Evolutionary conservation across 2,113 vertebrate species (phyloP).

Genomic region (Pogonocichla stellata): DNA sequence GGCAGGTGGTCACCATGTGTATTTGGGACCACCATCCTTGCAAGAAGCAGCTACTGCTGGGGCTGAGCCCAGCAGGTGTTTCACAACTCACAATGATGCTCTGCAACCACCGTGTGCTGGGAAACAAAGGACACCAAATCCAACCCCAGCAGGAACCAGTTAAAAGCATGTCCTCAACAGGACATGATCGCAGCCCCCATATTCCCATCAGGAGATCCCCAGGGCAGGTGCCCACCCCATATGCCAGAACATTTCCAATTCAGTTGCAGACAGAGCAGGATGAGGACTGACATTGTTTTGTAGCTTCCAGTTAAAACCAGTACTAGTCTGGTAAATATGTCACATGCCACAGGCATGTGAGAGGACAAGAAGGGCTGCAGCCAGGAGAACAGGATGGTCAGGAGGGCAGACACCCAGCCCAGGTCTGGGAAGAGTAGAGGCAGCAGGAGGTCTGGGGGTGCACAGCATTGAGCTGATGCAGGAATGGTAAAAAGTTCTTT

Average conservation of each 20-base stretch:
- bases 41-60: neutral
- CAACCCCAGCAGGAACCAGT: neutral
- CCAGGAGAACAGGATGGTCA: neutral
- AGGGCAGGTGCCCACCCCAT: neutral
- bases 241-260: neutral
- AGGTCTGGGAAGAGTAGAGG: neutral
- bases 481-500: neutral
- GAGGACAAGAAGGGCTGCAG: neutral
- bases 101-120: accelerated
- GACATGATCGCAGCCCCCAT: neutral
- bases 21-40: neutral
- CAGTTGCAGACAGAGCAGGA: accelerated
- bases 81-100: neutral
- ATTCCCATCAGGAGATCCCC: neutral
- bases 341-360: neutral
- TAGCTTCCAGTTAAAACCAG: constrained; percentile 10
- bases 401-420: neutral
- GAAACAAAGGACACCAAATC: neutral
- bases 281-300: neutral
- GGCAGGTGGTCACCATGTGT: neutral
- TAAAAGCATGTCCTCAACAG: neutral
- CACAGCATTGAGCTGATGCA: neutral
- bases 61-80: neutral
- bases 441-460: neutral
- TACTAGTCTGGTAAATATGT: neutral